Base-by-base conservation (phyloP, 2,797 vertebrate genomes). In the Choloepus didactylus region DNA sequence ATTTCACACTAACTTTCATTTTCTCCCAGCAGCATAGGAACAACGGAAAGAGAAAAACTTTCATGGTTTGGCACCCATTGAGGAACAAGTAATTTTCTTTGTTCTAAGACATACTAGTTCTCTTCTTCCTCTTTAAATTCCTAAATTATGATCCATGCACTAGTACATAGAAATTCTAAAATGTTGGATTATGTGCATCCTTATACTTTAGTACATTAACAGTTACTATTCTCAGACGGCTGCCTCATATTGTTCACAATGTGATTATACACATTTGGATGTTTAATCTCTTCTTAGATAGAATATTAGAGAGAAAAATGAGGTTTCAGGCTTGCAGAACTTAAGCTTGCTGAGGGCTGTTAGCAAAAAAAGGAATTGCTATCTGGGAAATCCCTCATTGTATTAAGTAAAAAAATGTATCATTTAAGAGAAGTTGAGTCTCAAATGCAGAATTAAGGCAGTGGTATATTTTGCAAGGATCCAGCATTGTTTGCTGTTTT, bases 1-100 rank as follows among this genome's bases (percentile, higher is more conserved):
- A 95, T 77, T 95, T 95, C 93, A 94, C 0, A 9, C 44, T 44
- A 51, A 92, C 90, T 89, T 94, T 90, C 51, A 44, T 88, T 94
- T 93, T 93, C 87, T 92, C 87, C 84, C 60, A 89, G 79, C 8
- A 69, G 87, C 0, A 25, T 89, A 41, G 90, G 87, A 46, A 56
- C 49, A 29, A 89, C 11, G 6, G 31, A 75, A 70, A 75, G 29
- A 31, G 25, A n/a, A 84, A 80, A 79, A 79, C 88, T 89, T 69
- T 85, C 85, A 69, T 6, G 25, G 83, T 59, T 73, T 56, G 76
- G 44, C 29, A 66, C 10, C 46, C 56, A 41, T 27, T 1, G 6
- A 56, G 70, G 15, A 51, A 14, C 12, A 19, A 18, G 35, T 16
- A 6, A n/a, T 51, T 84, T 80, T 69, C 35, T 66, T 89, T 66